Evolutionary conservation across 2,113 vertebrate species (phyloP).

Genomic region (Stomatorhinus ivindoensis): DNA sequence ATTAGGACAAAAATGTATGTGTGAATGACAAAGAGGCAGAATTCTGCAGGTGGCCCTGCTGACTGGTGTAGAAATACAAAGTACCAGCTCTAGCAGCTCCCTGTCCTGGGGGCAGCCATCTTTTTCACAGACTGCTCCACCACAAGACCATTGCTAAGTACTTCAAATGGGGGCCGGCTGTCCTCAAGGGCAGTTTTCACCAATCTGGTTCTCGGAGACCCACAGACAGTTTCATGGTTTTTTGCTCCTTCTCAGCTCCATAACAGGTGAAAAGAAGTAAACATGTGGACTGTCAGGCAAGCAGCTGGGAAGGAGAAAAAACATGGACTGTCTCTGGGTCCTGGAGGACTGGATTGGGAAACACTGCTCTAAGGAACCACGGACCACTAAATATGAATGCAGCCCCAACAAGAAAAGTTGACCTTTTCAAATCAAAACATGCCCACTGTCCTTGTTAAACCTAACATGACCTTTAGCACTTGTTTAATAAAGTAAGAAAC

Average conservation of each 20-base stretch:
- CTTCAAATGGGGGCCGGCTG: slow-evolving; percentile 58
- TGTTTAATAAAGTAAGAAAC: background rate
- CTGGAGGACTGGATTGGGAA: background rate
- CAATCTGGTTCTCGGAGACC: background rate
- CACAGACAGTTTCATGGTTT: background rate
- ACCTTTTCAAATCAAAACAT: background rate
- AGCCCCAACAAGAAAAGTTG: background rate
- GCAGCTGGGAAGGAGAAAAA: background rate
- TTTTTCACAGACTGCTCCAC: slow-evolving; percentile 77
- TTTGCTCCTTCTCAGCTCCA: background rate
- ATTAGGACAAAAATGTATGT: background rate
- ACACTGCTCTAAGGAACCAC: slow-evolving; percentile 53
- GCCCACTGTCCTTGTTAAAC: background rate
- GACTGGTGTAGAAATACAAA: slow-evolving; percentile 64
- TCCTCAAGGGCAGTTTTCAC: slow-evolving; percentile 59
- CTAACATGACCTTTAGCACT: background rate
- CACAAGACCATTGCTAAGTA: slow-evolving; percentile 77
- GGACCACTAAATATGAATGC: background rate
- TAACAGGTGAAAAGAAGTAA: background rate
- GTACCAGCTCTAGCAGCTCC: slow-evolving; percentile 62
- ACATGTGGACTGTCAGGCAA: no score
- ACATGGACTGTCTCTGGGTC: background rate
- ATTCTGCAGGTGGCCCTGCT: slow-evolving; percentile 75
- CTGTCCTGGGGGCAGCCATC: slow-evolving; percentile 74
- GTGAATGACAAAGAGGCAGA: slow-evolving; percentile 25